Evolutionary conservation across 2,797 vertebrate genomes (phyloP).

Genomic region (Acanthopagrus latus): DNA sequence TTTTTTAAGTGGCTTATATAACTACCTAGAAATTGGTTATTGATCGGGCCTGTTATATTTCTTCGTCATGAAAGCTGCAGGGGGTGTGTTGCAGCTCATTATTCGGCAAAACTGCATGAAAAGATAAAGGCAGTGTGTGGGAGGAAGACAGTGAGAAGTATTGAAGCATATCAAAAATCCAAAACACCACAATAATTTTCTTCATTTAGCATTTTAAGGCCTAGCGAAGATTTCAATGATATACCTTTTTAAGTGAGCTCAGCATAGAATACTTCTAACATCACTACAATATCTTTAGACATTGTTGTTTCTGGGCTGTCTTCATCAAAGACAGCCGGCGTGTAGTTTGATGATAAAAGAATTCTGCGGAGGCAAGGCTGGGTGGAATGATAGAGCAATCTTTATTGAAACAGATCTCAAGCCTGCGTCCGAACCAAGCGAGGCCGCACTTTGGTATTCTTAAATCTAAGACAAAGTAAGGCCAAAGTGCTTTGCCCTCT

Average conservation of each 20-base stretch:
- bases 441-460: no score
- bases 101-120: neutral
- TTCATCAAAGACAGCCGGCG: no score
- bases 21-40: constrained; percentile 2
- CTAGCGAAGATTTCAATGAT: neutral
- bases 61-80: neutral
- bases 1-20: neutral
- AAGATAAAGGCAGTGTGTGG: neutral
- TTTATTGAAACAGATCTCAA: no score
- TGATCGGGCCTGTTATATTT: neutral
- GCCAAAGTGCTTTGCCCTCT: no score
- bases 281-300: no score
- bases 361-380: no score
- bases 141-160: neutral
- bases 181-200: neutral
- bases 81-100: neutral
- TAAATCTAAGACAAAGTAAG: no score
- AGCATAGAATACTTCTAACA: no score
- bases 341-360: no score
- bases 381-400: no score
- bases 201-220: neutral
- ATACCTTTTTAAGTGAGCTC: neutral
- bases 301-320: no score
- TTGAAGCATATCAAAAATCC: neutral
- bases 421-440: no score